These are phyloP conservation scores for Drosophila quinaria DNA, from an alignment of 2,888 invertebrate genomes.

Conservation along the genomic window DNA sequence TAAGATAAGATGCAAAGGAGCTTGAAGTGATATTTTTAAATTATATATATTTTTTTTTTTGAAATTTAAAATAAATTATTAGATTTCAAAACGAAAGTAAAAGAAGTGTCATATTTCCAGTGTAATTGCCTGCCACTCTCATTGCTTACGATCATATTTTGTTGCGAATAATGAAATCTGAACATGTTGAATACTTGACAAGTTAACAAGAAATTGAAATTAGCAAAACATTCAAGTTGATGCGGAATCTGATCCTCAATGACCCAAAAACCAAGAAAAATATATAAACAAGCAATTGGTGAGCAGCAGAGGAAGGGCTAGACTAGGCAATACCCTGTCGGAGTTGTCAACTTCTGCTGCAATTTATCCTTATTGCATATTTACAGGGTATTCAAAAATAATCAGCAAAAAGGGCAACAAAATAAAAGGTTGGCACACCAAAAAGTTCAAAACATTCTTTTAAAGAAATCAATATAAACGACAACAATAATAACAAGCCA, in stretches of 20 bases:
- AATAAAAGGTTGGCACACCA: slow-evolving; percentile 11
- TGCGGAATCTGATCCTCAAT: slow-evolving; percentile 12
- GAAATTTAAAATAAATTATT: too few species aligned
- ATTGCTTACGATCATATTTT: not conserved
- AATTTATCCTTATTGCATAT: not conserved
- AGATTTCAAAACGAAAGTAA: not conserved
- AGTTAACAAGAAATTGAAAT: slow-evolving; percentile 28
- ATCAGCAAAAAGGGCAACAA: slow-evolving; percentile 3
- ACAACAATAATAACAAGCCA: slow-evolving; percentile 23
- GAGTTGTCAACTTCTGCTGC: not conserved
- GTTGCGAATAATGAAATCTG: slow-evolving; percentile 3
- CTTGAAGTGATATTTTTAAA: not conserved
- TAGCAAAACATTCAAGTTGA: not conserved
- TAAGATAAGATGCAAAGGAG: not conserved
- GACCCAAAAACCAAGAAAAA: slow-evolving; percentile 21
- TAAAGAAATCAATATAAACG: slow-evolving; percentile 58
- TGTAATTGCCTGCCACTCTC: not conserved
- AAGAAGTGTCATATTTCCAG: not conserved
- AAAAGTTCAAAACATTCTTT: slow-evolving; percentile 53
- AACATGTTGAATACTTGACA: not conserved
- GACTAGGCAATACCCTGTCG: not conserved
- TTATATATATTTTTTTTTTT: not conserved
- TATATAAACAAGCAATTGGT: not conserved
- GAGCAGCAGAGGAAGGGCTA: not conserved
- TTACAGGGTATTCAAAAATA: slow-evolving; percentile 8